phyloP scores from a whole-genome alignment of 2,888 invertebrate species.

The Brenthis hecate region DNA sequence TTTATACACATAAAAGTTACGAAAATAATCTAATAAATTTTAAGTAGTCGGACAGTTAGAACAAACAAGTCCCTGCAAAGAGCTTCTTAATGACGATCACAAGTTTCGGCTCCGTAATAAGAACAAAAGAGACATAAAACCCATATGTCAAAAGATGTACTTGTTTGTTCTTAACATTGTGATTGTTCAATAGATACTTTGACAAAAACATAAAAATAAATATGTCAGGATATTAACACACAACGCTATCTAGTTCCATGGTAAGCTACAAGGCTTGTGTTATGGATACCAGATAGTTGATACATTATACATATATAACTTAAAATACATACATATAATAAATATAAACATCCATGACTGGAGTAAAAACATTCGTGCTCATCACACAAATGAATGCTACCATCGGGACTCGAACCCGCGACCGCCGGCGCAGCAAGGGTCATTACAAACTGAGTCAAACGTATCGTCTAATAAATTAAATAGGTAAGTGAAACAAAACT shows the following conservation, averaged over 20 bases:
- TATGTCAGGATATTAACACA: too few relatives aligned
- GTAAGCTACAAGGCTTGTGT: too few relatives aligned
- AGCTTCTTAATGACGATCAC: slow-evolving; percentile 49
- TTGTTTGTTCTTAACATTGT: slow-evolving; percentile 17
- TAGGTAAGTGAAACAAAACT: not conserved
- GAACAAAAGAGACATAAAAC: slow-evolving; percentile 53
- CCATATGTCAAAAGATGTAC: slow-evolving; percentile 35
- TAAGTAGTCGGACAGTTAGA: slow-evolving; percentile 37
- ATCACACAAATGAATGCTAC: too few relatives aligned
- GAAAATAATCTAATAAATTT: slow-evolving; percentile 40
- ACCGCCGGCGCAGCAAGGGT: too few relatives aligned
- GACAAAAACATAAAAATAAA: not conserved
- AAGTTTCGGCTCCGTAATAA: slow-evolving; percentile 46
- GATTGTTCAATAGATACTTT: not conserved
- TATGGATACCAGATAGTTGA: too few relatives aligned
- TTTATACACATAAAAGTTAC: slow-evolving; percentile 21
- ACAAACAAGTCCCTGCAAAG: slow-evolving; percentile 35
- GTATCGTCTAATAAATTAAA: not conserved
- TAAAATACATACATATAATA: too few relatives aligned
- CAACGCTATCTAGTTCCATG: too few relatives aligned
- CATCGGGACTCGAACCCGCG: not conserved
- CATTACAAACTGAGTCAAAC: too few relatives aligned
- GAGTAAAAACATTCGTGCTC: too few relatives aligned
- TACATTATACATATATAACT: too few relatives aligned
- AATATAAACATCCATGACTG: too few relatives aligned